Evolutionary conservation across 2,113 vertebrate genomes (phyloP).

Genomic region (Meriones unguiculatus): DNA sequence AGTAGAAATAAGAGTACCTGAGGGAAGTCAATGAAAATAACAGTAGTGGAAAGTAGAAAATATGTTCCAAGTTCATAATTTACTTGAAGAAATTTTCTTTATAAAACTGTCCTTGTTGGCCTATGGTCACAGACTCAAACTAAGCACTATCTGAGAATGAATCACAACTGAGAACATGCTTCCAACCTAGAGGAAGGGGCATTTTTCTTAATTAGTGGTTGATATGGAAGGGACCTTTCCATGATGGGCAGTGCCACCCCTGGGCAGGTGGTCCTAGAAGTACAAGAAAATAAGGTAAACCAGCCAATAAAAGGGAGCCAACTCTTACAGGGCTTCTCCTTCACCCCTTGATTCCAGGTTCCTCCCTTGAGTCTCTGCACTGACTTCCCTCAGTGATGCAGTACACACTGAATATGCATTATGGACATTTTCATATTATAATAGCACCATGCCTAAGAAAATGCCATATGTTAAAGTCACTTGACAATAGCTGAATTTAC

Average conservation of each 20-base stretch:
- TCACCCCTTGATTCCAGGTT: not conserved
- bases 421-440: not conserved
- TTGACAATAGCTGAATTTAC: not conserved
- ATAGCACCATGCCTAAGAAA: not conserved
- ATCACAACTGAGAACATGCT: not conserved
- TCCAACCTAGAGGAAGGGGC: not conserved
- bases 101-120: not conserved
- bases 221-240: not conserved
- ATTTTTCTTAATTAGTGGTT: not conserved
- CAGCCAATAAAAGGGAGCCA: not conserved
- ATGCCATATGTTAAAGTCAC: not conserved
- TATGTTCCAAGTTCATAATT: not conserved
- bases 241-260: not conserved
- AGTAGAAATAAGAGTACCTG: not conserved
- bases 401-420: not conserved
- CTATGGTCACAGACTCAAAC: not conserved
- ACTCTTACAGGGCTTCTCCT: not conserved
- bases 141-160: not conserved
- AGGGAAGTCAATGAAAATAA: not conserved
- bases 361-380: not conserved
- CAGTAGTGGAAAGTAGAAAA: not conserved
- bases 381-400: too few relatives aligned
- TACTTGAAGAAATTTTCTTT: not conserved
- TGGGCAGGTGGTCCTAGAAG: not conserved
- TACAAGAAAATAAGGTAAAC: not conserved